These are phyloP conservation scores for Ceriagrion tenellum DNA, from an alignment of 2,888 invertebrate genomes.

Conservation along the genomic window DNA sequence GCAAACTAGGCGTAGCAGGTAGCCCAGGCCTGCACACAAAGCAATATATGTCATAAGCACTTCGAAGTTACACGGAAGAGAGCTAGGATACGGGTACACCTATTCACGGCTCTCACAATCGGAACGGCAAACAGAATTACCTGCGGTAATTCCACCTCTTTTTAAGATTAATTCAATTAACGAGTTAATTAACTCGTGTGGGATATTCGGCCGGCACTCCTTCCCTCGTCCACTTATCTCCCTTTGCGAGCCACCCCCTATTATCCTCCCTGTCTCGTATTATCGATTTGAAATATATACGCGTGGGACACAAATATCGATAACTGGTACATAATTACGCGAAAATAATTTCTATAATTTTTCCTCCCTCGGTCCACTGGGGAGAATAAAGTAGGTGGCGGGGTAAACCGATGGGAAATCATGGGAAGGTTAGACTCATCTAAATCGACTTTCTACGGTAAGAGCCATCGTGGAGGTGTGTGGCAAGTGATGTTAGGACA, in stretches of 20 bases:
- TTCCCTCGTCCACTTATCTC: background rate
- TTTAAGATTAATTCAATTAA: slow-evolving; percentile 16
- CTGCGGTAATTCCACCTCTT: background rate
- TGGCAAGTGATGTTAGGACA: no score
- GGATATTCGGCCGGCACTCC: background rate
- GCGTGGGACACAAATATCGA: background rate
- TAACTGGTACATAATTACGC: background rate
- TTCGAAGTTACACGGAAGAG: background rate
- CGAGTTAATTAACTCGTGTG: background rate
- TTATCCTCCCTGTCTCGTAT: no score
- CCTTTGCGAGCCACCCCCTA: background rate
- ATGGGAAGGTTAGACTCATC: no score
- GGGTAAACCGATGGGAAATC: no score
- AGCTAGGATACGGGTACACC: background rate
- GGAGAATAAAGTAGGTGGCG: no score
- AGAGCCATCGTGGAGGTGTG: no score
- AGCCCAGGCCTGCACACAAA: no score
- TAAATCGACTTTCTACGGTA: background rate
- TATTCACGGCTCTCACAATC: background rate
- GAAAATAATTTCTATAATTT: background rate
- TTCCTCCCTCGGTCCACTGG: background rate
- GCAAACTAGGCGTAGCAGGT: no score
- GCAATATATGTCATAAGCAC: background rate
- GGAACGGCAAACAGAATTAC: background rate
- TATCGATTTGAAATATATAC: background rate